Percentiles rank a stretch among this genome's conserved stretches.
These are phyloP conservation scores for Polypedilum vanderplanki DNA, from an alignment of 1,140 invertebrate genomes.

Conservation along the genomic window DNA sequence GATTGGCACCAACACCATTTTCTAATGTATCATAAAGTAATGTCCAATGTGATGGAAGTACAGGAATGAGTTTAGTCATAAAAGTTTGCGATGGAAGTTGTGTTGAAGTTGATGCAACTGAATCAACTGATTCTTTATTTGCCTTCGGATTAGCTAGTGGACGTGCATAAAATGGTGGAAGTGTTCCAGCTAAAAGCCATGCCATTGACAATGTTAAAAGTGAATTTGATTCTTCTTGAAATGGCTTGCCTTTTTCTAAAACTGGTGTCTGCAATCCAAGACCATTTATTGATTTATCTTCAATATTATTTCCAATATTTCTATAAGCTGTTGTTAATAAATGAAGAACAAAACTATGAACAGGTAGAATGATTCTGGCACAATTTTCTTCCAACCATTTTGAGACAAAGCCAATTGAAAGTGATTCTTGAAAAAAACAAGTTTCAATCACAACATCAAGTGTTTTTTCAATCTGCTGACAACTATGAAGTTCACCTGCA, in stretches of 20 bases:
- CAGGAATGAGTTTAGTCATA: slow-evolving; percentile 55
- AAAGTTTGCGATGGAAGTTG: slow-evolving; percentile 50
- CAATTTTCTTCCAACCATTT: slow-evolving; percentile 74
- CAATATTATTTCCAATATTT: slow-evolving; percentile 50
- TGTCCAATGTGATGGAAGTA: slow-evolving; percentile 72
- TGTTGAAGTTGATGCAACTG: slow-evolving; percentile 33
- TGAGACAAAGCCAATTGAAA: slow-evolving; percentile 65
- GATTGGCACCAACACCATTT: slow-evolving; percentile 77
- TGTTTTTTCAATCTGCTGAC: slow-evolving; percentile 54
- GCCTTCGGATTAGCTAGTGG: slow-evolving; percentile 43
- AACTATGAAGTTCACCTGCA: slow-evolving; percentile 50
- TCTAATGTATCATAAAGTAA: slow-evolving; percentile 74
- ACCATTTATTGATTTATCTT: slow-evolving; percentile 46
- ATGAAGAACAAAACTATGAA: slow-evolving; percentile 72
- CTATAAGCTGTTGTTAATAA: slow-evolving; percentile 68
- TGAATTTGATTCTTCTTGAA: slow-evolving; percentile 39
- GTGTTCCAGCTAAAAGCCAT: slow-evolving; percentile 68
- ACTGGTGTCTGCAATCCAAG: slow-evolving; percentile 68
- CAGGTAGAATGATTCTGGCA: slow-evolving; percentile 61
- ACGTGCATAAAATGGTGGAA: slow-evolving; percentile 62
- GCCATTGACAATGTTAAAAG: slow-evolving; percentile 60
- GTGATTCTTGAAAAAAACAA: slow-evolving; percentile 69
- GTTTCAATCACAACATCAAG: slow-evolving; percentile 62
- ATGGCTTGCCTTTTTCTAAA: slow-evolving; percentile 53
- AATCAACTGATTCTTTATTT: slow-evolving; percentile 32